A percentile compares a stretch with the other conserved stretches of the same genome.
Evolutionary conservation across 2,888 invertebrate genomes (phyloP).

Genomic region (Drosophila gaucha): DNA sequence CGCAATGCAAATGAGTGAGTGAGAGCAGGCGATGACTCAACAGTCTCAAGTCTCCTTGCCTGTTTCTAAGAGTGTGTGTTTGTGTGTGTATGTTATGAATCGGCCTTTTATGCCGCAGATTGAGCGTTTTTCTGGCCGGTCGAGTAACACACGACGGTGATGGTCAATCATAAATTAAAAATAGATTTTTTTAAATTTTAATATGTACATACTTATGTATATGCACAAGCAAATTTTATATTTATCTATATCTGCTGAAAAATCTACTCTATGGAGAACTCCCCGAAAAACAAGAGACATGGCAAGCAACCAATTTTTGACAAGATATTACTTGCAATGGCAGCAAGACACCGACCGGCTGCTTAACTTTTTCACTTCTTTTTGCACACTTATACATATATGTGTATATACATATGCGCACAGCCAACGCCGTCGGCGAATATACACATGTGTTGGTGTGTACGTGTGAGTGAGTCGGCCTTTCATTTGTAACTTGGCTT

Average conservation of each 20-base stretch:
- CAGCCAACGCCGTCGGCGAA: conserved; percentile 64
- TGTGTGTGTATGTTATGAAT: conserved; percentile 65
- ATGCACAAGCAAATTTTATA: conserved; percentile 19
- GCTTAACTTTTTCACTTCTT: conserved; percentile 62
- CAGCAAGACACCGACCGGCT: conserved; percentile 59
- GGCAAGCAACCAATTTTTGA: conserved; percentile 34
- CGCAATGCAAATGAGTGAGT: conserved; percentile 75
- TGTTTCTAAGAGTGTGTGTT: conserved; percentile 17
- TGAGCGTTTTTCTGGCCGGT: conserved; percentile 67
- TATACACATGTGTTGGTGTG: conserved; percentile 15
- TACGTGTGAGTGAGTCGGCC: conserved; percentile 38
- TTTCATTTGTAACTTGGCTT: conserved; percentile 33
- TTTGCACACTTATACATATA: conserved; percentile 61
- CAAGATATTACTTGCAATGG: conserved; percentile 43
- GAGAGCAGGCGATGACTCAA: conserved; percentile 79
- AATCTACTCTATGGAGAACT: conserved; percentile 3
- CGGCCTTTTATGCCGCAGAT: conserved; percentile 49
- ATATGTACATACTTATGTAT: conserved; percentile 41
- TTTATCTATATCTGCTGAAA: conserved; percentile 15
- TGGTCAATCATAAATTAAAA: conserved; percentile 75
- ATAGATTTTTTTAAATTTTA: conserved; percentile 61
- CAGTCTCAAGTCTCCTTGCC: conserved; percentile 48
- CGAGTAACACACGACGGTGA: conserved; percentile 57
- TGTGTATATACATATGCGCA: conserved; percentile 26
- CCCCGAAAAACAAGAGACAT: conserved; percentile 18